Conservation (phyloP, 2,113 vertebrate genomes). For the Hemichromis elongatus region DNA sequence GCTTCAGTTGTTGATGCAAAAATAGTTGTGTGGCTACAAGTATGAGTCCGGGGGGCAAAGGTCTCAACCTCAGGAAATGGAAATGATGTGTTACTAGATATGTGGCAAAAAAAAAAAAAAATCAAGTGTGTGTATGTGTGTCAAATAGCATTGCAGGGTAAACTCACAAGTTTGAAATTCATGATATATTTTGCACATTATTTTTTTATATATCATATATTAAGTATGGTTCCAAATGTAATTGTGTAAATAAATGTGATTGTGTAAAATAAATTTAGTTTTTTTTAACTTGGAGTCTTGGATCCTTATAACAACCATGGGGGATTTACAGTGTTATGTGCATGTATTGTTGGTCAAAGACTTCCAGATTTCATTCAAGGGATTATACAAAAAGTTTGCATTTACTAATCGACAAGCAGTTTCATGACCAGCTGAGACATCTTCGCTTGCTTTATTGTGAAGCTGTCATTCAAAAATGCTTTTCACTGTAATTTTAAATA, state of each 20-base stretch:
- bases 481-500: neutral
- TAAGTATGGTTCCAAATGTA: neutral
- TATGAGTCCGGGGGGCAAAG: neutral
- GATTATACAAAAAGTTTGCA: neutral
- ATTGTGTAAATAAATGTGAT: slow-evolving; percentile 41
- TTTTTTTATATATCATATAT: neutral
- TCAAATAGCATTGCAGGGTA: neutral
- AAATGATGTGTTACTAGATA: neutral
- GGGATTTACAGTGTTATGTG: neutral
- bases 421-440: neutral
- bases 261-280: slow-evolving; percentile 39
- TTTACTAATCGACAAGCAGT: neutral
- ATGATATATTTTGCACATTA: slow-evolving; percentile 53
- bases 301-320: neutral
- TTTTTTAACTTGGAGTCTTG: neutral
- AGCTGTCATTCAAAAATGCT: neutral
- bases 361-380: neutral
- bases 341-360: neutral
- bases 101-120: neutral
- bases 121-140: neutral
- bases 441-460: neutral
- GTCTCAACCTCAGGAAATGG: neutral
- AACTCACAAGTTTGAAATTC: slow-evolving; percentile 5
- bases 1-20: neutral
- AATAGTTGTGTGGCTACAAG: neutral